Evolutionary conservation across 2,888 invertebrate species (phyloP), one percentile per base, ranked within the genome.

Genomic region (Apotomis turbidana): DNA sequence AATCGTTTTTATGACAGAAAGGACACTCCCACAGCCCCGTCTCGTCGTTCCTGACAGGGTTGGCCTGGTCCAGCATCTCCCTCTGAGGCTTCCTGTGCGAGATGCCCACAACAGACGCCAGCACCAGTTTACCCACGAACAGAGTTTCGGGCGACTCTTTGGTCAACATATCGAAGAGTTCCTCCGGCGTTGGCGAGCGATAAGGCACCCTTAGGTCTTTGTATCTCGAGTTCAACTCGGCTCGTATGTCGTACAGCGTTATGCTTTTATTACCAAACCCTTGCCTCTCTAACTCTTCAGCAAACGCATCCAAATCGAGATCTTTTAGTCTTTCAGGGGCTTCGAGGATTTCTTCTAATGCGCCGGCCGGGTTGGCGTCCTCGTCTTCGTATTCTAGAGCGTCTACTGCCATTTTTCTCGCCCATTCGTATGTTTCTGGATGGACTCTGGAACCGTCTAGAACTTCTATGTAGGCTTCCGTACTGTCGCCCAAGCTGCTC

Each of bases 391-490:
- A 99, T 82, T 99, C 99, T 61, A 99, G 92, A 0, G 99, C 99
- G 89, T 99, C 99, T 0, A 99, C 99, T 0, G 99, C 99, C 99
- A 99, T 99, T 92, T 99, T 99, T 55, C 99, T 94, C 0, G 99
- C 99, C 99, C 99, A 99, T 85, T 99, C 99, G 87, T 99, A 99
- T 0, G 99, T 98, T 93, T 99, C 99, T 0, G 99, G 99, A 92
- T 99, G 99, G 0, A 99, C 99, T 79, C 99, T 95, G 0, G 99
- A 99, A 0, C 99, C 99, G 85, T 99, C 99, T 68, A 99, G 92
- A 1, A 99, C 98, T 93, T 99, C 97, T 0, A 99, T 97, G 81
- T 98, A 99, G 0, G 98, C 97, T 83, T 99, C 98, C 0, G 98
- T 98, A 84, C 97, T 96, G 81, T 99, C 98, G 2, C 98, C 98